Conservation (phyloP, 2,113 vertebrate species). For the Oreochromis spilurus region DNA sequence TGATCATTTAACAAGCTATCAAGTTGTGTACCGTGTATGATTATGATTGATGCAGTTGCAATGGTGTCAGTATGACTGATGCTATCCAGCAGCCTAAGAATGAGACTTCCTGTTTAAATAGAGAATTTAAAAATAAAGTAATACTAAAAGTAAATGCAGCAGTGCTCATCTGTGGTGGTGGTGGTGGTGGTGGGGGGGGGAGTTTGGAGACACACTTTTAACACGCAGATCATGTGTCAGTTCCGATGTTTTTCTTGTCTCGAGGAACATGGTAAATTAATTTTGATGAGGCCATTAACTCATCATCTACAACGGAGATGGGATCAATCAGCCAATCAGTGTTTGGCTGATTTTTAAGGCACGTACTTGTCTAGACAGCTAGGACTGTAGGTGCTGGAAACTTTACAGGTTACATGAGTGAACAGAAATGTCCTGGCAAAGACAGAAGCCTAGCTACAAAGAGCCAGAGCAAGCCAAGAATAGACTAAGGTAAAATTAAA, state of each 20-base stretch:
- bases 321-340: slow-evolving; percentile 49
- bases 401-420: not conserved
- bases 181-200: too few relatives aligned
- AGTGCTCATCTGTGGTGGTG: not conserved
- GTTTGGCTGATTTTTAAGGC: slow-evolving; percentile 26
- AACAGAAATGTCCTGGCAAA: not conserved
- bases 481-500: not conserved
- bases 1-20: not conserved
- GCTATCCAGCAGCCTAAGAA: not conserved
- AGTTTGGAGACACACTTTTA: not conserved
- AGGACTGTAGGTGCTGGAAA: not conserved
- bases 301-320: slow-evolving; percentile 6
- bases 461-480: not conserved
- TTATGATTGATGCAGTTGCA: not conserved
- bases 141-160: not conserved
- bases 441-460: not conserved
- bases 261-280: slow-evolving; percentile 3
- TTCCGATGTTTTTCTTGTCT: slow-evolving; percentile 29
- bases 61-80: not conserved
- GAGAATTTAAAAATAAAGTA: not conserved
- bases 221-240: not conserved
- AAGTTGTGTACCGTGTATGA: not conserved
- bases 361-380: not conserved
- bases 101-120: not conserved
- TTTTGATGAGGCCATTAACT: slow-evolving; percentile 48